A percentile compares a stretch with the other conserved stretches of the same genome.
phyloP scores from a whole-genome alignment of 1,140 invertebrate species.

The Ceratosolen solmsi region DNA sequence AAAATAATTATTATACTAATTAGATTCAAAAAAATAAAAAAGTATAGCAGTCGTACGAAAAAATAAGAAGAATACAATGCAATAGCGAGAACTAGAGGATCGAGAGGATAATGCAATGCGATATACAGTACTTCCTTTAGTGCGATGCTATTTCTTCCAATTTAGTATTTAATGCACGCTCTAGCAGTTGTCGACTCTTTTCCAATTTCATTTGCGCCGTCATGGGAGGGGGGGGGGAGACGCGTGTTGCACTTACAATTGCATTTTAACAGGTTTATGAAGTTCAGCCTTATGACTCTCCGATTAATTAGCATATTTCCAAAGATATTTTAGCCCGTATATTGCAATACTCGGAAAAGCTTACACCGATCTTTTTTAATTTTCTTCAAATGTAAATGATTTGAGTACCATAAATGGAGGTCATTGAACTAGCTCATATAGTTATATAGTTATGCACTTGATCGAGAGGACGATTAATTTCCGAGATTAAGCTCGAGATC shows the following conservation, averaged over 20 bases:
- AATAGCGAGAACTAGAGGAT: not conserved
- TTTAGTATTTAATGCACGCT: too few species aligned
- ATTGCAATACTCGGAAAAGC: too few species aligned
- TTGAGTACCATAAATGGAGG: too few species aligned
- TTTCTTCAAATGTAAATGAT: too few species aligned
- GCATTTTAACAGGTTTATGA: not conserved
- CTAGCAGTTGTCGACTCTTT: not conserved
- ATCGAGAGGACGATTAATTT: too few species aligned
- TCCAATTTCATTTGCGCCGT: not conserved
- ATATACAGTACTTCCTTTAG: too few species aligned
- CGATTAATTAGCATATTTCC: constrained; percentile 1
- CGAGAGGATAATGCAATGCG: too few species aligned
- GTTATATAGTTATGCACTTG: too few species aligned
- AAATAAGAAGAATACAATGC: not conserved
- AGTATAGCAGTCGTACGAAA: not conserved
- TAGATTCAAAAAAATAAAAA: not conserved
- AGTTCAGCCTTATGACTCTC: not conserved
- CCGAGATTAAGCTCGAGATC: too few species aligned
- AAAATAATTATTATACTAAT: not conserved
- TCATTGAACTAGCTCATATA: too few species aligned
- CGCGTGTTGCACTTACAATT: not conserved
- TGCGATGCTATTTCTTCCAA: too few species aligned
- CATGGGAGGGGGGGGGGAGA: not conserved
- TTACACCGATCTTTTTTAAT: too few species aligned
- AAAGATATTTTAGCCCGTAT: not conserved